Evolutionary conservation across 2,113 vertebrate species (phyloP).

Genomic region (Esox niger): DNA sequence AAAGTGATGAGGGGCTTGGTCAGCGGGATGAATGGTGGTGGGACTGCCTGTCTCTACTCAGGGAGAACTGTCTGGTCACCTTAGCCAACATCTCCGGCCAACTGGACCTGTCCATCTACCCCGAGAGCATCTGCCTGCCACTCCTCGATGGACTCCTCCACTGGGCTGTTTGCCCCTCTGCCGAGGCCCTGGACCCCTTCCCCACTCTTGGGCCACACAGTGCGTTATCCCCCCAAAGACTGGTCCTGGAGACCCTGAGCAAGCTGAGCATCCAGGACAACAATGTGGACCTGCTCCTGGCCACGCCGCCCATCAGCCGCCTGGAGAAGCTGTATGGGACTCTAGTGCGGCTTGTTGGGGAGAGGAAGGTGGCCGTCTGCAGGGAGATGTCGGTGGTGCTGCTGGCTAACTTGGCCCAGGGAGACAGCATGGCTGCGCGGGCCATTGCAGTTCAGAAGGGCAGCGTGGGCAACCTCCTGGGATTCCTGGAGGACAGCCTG

Average conservation of each 20-base stretch:
- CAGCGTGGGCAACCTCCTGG: conserved; percentile 94
- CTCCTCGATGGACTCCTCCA: conserved; percentile 96
- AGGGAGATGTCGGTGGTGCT: conserved; percentile 99
- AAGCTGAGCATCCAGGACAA: conserved; percentile 99
- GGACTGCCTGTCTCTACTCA: conserved; percentile 97
- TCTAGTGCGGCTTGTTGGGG: conserved; percentile 94
- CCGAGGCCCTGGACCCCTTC: conserved; percentile 97
- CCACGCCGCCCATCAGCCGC: conserved; percentile 93
- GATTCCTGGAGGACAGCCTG: conserved; percentile 98
- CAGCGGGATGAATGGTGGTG: conserved; percentile 98
- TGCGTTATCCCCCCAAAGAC: conserved; percentile 96
- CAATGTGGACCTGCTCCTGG: conserved; percentile 98
- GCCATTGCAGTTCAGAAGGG: conserved; percentile 97
- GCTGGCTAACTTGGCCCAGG: conserved; percentile 97
- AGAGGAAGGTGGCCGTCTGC: conserved; percentile 96
- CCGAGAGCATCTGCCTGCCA: conserved; percentile 97
- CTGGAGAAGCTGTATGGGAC: conserved; percentile 96
- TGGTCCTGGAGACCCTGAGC: conserved; percentile 98
- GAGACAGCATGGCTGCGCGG: conserved; percentile 91
- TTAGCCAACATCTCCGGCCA: conserved; percentile 98
- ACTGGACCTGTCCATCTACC: conserved; percentile 93
- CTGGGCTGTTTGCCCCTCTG: conserved; percentile 97
- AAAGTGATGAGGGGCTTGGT: conserved; percentile 89
- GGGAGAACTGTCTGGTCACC: conserved; percentile 96
- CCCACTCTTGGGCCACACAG: conserved; percentile 90